Evolutionary conservation across 2,797 vertebrate species (phyloP), one percentile per base, ranked within the genome.

Genomic region (Cossypha niveicapilla): DNA sequence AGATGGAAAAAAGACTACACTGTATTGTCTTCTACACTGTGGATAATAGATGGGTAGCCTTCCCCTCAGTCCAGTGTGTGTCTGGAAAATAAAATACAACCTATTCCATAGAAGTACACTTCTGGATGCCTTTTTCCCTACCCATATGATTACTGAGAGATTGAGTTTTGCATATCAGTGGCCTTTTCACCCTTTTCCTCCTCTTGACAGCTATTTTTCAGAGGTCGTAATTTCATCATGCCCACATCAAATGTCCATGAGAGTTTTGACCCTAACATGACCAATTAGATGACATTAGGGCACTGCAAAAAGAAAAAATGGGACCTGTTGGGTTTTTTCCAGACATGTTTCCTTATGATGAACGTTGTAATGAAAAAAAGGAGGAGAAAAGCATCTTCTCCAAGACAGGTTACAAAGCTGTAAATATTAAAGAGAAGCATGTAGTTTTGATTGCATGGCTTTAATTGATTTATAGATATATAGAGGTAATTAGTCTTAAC

Each of bases 151-250:
- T 83, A 3, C 3, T 0, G 3, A 61, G 61, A 51, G 10, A 18
- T 19, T 25, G 10, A 56, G 1, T 34, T 71, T 86, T 1, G 0
- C 7, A 0, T 19, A 3, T 23, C 11, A 47, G 19, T 65, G 23
- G 6, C 25, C 6, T 68, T 79, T 79, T 57, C n/a, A 39, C 28
- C 19, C 14, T 63, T 73, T 77, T 67, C 8, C 3, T 90, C 9
- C 28, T 48, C 51, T 22, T 58, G 27, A 22, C 51, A 80, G 17
- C 54, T 50, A 0, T 42, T 85, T 68, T 39, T 45, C 18, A 22
- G 27, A 34, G 3, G 6, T 41, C 2, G 3, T 45, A 5, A 42
- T 79, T 70, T 83, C 30, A 21, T 34, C 68, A 24, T 50, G 51
- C 7, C 7, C 32, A n/a, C 11, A 4, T 63, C n/a, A 82, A 23